These are phyloP conservation scores for Drosophila kuntzei DNA, from an alignment of 2,888 invertebrate genomes.

Conservation along the genomic window DNA sequence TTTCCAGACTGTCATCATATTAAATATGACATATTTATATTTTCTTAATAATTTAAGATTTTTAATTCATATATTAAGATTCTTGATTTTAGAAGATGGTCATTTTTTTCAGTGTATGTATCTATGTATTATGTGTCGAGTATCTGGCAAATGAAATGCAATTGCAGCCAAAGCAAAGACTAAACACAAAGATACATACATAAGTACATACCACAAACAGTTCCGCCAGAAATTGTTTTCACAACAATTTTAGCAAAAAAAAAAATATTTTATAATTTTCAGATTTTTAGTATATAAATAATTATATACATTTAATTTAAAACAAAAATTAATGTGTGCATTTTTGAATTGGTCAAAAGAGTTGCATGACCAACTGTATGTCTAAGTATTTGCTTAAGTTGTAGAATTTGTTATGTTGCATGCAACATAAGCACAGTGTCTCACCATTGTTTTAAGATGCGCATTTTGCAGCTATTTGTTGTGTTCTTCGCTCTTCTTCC, in stretches of 20 bases:
- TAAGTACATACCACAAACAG: no score
- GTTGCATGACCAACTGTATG: not conserved
- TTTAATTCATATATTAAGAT: no score
- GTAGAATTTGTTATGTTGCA: slow-evolving; percentile 13
- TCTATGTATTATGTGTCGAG: slow-evolving; percentile 4
- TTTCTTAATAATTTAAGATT: no score
- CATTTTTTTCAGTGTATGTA: no score
- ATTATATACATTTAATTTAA: no score
- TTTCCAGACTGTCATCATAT: no score
- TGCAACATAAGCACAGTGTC: slow-evolving; percentile 24
- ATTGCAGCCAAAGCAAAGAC: slow-evolving; percentile 19
- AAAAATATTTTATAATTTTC: not conserved
- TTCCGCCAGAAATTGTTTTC: not conserved
- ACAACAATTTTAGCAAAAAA: not conserved
- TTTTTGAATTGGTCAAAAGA: not conserved
- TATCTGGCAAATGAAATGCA: slow-evolving; percentile 8
- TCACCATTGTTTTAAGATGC: slow-evolving; percentile 84
- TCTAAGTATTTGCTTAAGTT: slow-evolving; percentile 6
- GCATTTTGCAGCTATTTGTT: slow-evolving; percentile 67
- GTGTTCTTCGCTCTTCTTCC: not conserved
- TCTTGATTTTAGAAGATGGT: no score
- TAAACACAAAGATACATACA: not conserved
- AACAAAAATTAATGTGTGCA: no score
- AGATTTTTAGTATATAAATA: no score
- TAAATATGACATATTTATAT: no score